phyloP scores from a whole-genome alignment of 1,140 invertebrate species.

The Diachasma alloeum region DNA sequence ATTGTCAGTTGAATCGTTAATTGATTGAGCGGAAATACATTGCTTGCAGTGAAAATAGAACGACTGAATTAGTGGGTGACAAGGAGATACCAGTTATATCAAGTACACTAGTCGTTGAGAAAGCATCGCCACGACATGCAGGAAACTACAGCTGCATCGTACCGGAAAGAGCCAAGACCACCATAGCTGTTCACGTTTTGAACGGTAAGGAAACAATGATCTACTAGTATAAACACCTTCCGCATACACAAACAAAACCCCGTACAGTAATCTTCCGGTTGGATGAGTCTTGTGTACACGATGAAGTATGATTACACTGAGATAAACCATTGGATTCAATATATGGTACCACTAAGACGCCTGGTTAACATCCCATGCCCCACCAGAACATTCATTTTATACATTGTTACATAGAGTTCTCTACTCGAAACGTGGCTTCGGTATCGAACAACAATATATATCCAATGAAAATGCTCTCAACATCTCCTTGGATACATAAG shows the following conservation, averaged over 20 bases:
- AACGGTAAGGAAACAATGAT: constrained; percentile 57
- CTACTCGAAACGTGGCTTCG: neutral
- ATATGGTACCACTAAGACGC: neutral
- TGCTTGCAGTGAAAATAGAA: constrained; percentile 63
- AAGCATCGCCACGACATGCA: constrained; percentile 66
- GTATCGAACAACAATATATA: neutral
- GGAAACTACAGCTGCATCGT: constrained; percentile 71
- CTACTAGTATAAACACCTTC: neutral
- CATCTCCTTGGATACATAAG: neutral
- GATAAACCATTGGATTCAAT: neutral
- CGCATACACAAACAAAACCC: neutral
- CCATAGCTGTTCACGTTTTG: constrained; percentile 65
- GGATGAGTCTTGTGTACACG: neutral
- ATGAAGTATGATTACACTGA: neutral
- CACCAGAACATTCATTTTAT: neutral
- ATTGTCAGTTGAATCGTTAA: neutral
- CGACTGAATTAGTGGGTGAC: constrained; percentile 61
- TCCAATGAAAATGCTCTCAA: neutral
- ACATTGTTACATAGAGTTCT: neutral
- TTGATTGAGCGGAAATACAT: constrained; percentile 9
- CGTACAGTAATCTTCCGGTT: neutral
- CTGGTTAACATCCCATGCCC: neutral
- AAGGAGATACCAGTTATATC: constrained; percentile 64
- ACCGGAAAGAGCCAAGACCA: constrained; percentile 61
- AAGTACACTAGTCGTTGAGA: constrained; percentile 68